Percentiles rank a stretch among this genome's conserved stretches.
These are phyloP conservation scores for Leucopternis melanops DNA, from an alignment of 2,113 vertebrate genomes.

Conservation along the genomic window DNA sequence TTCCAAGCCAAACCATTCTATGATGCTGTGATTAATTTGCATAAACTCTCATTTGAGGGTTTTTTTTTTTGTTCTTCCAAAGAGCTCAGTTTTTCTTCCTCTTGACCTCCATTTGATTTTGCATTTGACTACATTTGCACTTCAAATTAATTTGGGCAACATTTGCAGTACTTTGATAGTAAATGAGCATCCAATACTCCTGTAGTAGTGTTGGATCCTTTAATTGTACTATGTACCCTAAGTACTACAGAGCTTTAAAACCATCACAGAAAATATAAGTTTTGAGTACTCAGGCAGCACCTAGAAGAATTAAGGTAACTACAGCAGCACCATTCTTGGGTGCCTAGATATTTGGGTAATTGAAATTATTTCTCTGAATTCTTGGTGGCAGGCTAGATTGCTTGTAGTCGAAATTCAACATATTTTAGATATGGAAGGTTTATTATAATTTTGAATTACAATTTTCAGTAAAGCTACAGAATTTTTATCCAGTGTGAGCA, in stretches of 20 bases:
- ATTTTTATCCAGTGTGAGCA: not conserved
- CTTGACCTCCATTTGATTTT: not conserved
- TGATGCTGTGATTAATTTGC: not conserved
- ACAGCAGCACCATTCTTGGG: not conserved
- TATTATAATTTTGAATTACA: not conserved
- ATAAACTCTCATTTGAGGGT: not conserved
- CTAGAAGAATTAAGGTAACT: not conserved
- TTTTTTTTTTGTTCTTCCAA: not conserved
- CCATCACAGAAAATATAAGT: not conserved
- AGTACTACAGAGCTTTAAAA: not conserved
- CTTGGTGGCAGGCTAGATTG: not conserved
- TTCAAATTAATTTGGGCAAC: not conserved
- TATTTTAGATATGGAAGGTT: not conserved
- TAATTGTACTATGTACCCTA: not conserved
- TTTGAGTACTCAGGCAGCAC: not conserved
- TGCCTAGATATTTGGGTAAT: not conserved
- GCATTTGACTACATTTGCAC: not conserved
- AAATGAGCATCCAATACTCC: not conserved
- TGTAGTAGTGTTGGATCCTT: not conserved
- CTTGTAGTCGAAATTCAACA: not conserved
- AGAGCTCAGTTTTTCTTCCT: not conserved
- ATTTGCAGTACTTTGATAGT: not conserved
- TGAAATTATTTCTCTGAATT: not conserved
- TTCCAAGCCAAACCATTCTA: too few relatives aligned
- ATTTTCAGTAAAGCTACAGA: not conserved